Evolutionary conservation across 2,797 vertebrate genomes (phyloP), one percentile per base, ranked within the genome.

Genomic region (Heliangelus exortis): DNA sequence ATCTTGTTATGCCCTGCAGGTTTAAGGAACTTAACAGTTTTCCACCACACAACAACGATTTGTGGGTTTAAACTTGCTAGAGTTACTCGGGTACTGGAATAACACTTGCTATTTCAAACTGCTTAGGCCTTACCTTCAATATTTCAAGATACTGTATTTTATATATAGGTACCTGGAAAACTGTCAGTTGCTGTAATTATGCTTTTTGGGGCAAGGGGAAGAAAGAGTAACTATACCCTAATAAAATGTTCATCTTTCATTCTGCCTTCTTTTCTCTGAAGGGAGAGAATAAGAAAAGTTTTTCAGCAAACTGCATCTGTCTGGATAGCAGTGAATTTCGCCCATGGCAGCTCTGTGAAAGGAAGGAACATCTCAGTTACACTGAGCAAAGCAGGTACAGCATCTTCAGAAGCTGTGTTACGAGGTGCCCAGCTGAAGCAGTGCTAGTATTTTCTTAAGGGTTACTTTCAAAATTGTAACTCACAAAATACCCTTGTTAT

Each of bases 291-390:
- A 80, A 1, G 2, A 43, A 92, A 29, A 75, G 28, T 26, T 89
- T 92, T 93, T 41, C 18, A 31, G 9, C 73, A 80, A 62, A 5
- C 33, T 51, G 95, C 92, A 28, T 65, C 21, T 31, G 22, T 97
- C 53, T 97, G 96, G 96, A 28, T 97, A 92, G 89, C 65, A 39
- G 90, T 79, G 53, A 92, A 78, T 51, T 94, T 95, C 0, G 62
- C 59, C 25, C 34, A 87, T 20, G 43, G 36, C 33, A 90, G 41
- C 51, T 97, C 96, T 5, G 28, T 76, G 67, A 95, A 78, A 79
- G 96, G 95, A 75, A 97, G 84, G 53, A 96, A 92, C 48, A 95
- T 97, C 67, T 95, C 93, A 4, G 25, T 97, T 55, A 55, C 34
- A 58, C 96, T 90, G 1, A 77, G 67, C 34, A 50, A 93, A 95